These are phyloP conservation scores for Emydura subglobosa DNA, from an alignment of 2,113 vertebrate genomes.

Conservation along the genomic window DNA sequence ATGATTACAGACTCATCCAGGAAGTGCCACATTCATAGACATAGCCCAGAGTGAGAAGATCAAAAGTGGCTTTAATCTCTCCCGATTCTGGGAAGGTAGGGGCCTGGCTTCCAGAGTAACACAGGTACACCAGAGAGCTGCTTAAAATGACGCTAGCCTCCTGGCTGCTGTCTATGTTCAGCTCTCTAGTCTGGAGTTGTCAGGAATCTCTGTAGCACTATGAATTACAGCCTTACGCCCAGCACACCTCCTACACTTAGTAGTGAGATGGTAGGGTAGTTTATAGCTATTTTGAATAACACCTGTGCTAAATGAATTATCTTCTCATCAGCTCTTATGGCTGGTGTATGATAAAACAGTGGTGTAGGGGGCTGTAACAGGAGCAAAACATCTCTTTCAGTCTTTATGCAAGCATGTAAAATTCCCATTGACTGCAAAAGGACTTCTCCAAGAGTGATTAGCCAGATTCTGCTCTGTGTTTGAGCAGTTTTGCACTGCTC, in stretches of 20 bases:
- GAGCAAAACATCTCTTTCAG: background rate
- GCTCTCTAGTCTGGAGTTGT: background rate
- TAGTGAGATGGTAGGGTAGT: background rate
- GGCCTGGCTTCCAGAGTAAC: background rate
- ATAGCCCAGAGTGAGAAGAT: background rate
- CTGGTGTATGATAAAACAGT: background rate
- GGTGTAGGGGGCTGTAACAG: background rate
- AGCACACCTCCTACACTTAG: background rate
- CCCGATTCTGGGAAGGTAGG: background rate
- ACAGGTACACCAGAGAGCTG: background rate
- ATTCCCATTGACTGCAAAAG: background rate
- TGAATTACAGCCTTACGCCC: background rate
- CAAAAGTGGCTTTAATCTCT: background rate
- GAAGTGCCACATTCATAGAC: background rate
- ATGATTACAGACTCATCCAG: background rate
- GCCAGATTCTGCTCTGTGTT: background rate
- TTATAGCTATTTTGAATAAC: background rate
- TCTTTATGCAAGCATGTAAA: background rate
- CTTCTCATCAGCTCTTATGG: background rate
- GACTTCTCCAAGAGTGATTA: background rate
- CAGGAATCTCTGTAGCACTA: background rate
- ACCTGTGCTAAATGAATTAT: background rate
- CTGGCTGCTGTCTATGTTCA: background rate
- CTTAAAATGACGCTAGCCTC: background rate
- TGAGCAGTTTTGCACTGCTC: background rate